These are phyloP conservation scores for Hydriomena furcata DNA, from an alignment of 2,888 invertebrate genomes.

Conservation along the genomic window DNA sequence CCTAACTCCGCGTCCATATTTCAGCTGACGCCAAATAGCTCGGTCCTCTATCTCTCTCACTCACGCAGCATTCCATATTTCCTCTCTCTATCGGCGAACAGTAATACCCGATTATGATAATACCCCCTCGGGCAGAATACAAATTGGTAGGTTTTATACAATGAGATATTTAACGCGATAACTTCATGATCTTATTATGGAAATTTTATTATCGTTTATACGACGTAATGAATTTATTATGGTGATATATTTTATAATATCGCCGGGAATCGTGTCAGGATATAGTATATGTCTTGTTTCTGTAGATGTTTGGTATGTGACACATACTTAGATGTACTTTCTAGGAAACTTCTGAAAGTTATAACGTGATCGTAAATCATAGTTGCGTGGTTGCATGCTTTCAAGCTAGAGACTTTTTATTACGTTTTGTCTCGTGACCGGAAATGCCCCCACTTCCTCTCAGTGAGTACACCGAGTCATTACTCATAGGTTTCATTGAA, in stretches of 20 bases:
- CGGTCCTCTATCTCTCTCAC: conserved; percentile 37
- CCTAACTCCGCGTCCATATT: conserved; percentile 59
- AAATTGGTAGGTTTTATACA: conserved; percentile 78
- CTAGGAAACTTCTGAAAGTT: conserved; percentile 12
- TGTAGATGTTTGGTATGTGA: conserved; percentile 10
- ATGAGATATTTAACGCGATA: conserved; percentile 71
- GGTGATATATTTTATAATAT: conserved; percentile 35
- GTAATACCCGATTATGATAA: conserved; percentile 69
- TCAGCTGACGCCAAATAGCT: conserved; percentile 47
- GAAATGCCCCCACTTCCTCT: conserved; percentile 1
- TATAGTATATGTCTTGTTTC: conserved; percentile 21
- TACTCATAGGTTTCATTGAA: no score
- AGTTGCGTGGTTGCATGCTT: conserved; percentile 7
- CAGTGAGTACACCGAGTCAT: not conserved
- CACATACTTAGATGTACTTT: conserved; percentile 9
- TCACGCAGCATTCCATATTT: conserved; percentile 25
- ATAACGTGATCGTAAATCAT: conserved; percentile 10
- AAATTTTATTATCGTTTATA: conserved; percentile 44
- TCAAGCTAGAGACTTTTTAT: conserved; percentile 3
- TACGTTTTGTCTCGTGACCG: not conserved
- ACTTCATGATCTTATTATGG: conserved; percentile 53
- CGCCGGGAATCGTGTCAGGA: conserved; percentile 16
- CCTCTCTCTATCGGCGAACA: conserved; percentile 40
- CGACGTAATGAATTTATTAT: conserved; percentile 42
- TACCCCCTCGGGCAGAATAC: conserved; percentile 65